Base-by-base conservation (phyloP, 1,140 invertebrate genomes). In the Pseudomyrmex flavicornis region DNA sequence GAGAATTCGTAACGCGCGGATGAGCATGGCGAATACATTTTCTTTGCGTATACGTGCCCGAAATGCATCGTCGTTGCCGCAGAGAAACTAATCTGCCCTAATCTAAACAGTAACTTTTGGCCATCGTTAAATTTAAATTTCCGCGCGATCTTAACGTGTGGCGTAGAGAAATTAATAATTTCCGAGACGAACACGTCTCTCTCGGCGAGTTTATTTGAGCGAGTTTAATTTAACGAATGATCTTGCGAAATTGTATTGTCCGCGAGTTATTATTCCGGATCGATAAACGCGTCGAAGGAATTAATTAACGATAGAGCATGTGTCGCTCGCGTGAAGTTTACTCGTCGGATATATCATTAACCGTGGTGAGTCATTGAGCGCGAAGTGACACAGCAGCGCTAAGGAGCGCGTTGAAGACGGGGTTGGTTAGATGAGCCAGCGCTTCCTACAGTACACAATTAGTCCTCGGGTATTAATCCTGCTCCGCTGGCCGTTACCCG, bases 381-480 rank as follows among this genome's bases (percentile, higher is more conserved):
- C 54, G 35, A 74, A 75, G 59, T 50, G 86, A 85, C 65, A 77
- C 17, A 65, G 52, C 82, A 59, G 20, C 54, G 86, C 61, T 58
- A 62, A 70, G 61, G 77, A 85, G 35, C 52, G 22, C 76, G 66
- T 83, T 48, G 77, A 88, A 88, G 87, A 88, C 77, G 35, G 62
- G 59, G 22, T 73, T 85, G 73, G 84, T 73, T 89, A 82, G 80
- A 88, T 88, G 89, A 88, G 86, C 66, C 82, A 85, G 85, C 89
- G 91, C 84, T 92, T 92, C 91, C 91, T 91, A 83, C 85, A 84
- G 74, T 91, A 88, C 90, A 92, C 91, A 93, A 93, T 93, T 93
- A 93, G 91, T 91, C 88, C 91, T 85, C 82, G 88, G 83, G 90
- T 92, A 93, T 93, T 93, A 93, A 93, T 92, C 91, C 90, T 90